Evolutionary conservation across 2,113 vertebrate species (phyloP).

Genomic region (Pycnonotus jocosus): DNA sequence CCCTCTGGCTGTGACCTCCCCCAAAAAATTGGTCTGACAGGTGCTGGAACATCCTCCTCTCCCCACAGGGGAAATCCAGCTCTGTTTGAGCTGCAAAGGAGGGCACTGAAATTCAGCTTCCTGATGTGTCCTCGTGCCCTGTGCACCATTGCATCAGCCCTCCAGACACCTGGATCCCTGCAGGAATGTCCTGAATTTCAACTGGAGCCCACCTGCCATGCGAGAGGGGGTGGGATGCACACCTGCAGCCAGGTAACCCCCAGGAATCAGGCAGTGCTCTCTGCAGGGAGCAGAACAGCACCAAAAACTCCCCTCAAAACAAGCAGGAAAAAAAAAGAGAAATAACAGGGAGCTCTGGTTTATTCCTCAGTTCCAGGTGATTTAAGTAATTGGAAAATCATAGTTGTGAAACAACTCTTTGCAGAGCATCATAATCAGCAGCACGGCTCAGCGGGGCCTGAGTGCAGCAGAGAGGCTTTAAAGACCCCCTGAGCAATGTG

Average conservation of each 20-base stretch:
- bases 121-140: not conserved
- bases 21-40: not conserved
- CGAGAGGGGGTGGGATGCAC: not conserved
- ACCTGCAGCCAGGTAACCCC: not conserved
- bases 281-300: not conserved
- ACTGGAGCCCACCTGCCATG: not conserved
- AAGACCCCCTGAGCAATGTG: not conserved
- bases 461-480: not conserved
- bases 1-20: not conserved
- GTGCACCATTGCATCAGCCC: not conserved
- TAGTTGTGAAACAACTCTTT: constrained; percentile 28
- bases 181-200: not conserved
- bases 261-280: not conserved
- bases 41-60: not conserved
- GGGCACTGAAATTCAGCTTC: not conserved
- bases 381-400: constrained; percentile 64
- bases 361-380: constrained; percentile 47
- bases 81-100: not conserved
- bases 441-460: not conserved
- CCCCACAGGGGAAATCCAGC: not conserved
- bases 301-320: not conserved
- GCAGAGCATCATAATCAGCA: constrained; percentile 41
- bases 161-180: not conserved
- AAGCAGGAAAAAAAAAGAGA: not conserved
- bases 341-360: not conserved